Base-by-base conservation (phyloP, 2,113 vertebrate genomes). In the Sinosuthora webbiana region DNA sequence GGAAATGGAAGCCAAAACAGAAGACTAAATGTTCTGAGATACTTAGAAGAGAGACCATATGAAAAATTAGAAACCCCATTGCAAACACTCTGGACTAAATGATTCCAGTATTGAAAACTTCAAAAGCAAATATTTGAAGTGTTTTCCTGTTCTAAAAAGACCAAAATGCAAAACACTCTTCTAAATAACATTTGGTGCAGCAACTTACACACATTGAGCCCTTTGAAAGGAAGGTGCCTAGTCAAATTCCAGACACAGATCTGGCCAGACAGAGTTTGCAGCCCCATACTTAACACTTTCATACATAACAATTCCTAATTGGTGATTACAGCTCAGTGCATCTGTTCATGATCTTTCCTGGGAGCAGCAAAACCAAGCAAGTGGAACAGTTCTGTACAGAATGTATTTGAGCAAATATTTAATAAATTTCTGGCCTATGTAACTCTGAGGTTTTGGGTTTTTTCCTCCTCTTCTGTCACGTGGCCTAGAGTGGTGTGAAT, bases 1-100 rank as follows among this genome's bases (percentile, higher is more conserved):
- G 91, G 99, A 99, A 97, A 99, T 99, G 99, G 99, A 99, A 98
- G 99, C 99, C 95, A 99, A 99, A 98, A 96, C 98, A 6, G 99
- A 99, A 97, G 99, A 99, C 96, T 99, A 98, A 96, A 84, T 56
- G 56, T 90, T 89, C 75, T 94, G 82, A 86, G 59, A 94, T 85
- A 79, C 78, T 81, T 92, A 82, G 76, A 96, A 63, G 70, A 91
- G 37, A 85, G 76, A 84, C 57, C 67, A 31, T 33, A 65, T 67
- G 76, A 93, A 96, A 94, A 95, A 73, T 94, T 94, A 85, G 21
- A 83, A 65, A 81, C 50, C 63, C 76, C 76, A 50, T 93, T 95
- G 85, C 68, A 89, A 91, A 93, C 83, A 88, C 73, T 88, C 93
- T 97, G 97, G 97, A 97, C 96, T 96, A 82, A 96, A 96, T 94